Evolutionary conservation across 1,140 invertebrate species (phyloP).

Genomic region (Adoxophyes honmai): DNA sequence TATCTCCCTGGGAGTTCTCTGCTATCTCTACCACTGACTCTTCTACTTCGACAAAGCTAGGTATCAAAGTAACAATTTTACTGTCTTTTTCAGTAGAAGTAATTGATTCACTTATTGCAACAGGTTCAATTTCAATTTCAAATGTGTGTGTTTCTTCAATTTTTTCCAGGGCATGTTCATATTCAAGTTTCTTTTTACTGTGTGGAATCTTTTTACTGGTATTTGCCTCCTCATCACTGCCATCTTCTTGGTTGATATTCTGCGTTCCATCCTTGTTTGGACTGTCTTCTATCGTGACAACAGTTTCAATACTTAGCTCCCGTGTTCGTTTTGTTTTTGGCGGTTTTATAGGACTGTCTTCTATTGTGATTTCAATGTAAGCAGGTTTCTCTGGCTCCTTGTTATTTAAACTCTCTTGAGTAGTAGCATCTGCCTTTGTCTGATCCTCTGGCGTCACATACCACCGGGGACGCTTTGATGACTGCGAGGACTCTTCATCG

Average conservation of each 20-base stretch:
- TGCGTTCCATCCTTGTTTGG: constrained; percentile 37
- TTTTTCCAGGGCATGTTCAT: constrained; percentile 33
- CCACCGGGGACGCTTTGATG: constrained; percentile 49
- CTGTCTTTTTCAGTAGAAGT: not conserved
- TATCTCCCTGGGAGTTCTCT: not conserved
- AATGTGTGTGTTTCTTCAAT: constrained; percentile 23
- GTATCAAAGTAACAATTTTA: constrained; percentile 3
- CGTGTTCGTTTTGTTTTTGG: constrained; percentile 23
- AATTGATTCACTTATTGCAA: constrained; percentile 6
- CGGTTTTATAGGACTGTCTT: constrained; percentile 65
- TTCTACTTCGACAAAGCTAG: constrained; percentile 23
- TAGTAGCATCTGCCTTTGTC: constrained; percentile 12
- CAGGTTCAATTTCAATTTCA: constrained; percentile 50
- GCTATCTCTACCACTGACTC: constrained; percentile 24
- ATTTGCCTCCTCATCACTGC: constrained; percentile 27
- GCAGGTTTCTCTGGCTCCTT: constrained; percentile 44
- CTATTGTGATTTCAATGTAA: constrained; percentile 63
- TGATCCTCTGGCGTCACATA: constrained; percentile 60
- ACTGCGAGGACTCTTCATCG: constrained; percentile 45
- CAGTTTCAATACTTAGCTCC: constrained; percentile 37
- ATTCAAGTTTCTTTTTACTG: constrained; percentile 62
- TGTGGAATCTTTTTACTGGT: constrained; percentile 27
- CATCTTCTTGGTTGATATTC: constrained; percentile 19
- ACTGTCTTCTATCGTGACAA: constrained; percentile 64
- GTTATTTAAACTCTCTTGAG: constrained; percentile 53